Evolutionary conservation across 1,140 invertebrate species (phyloP), one percentile per base, ranked within the genome.

Genomic region (Drosophila oshimai): DNA sequence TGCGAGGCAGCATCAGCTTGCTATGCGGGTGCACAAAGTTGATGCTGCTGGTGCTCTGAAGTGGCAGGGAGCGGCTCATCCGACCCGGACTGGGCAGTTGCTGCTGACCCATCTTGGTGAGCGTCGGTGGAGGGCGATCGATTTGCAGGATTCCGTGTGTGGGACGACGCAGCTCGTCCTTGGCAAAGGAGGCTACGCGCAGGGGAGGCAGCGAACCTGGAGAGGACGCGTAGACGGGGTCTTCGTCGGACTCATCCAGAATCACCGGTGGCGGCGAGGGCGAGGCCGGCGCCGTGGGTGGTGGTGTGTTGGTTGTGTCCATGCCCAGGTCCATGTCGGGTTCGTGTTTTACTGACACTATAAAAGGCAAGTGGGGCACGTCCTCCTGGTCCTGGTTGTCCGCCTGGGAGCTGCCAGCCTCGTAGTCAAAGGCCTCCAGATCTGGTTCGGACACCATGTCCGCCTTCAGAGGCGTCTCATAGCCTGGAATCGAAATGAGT

Each of bases 291-390:
- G 81, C 81, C 0, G 81, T 87, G 0, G 81, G 81, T 10, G 81
- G 81, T 13, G 74, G 86, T 2, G 70, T 89, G 24, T 80, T 73
- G 3, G 65, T 86, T 9, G 53, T 37, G 36, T 72, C 84, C 78
- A 87, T 80, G 12, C 71, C 80, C 28, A 84, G 28, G 39, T 84
- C 80, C 67, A 84, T 55, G 17, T 86, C 84, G 0, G 77, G 76
- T 12, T 89, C 86, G 9, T 89, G 49, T 17, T 89, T 89, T 0
- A 89, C 78, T 10, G 74, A 70, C 0, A 80, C 60, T 28, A 77
- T 61, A 0, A 89, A 81, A 0, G 80, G 86, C 33, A 50, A 44
- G 17, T 86, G 87, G 0, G 69, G 80, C 3, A 24, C 47, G 6
- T 77, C 60, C 0, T 69, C 79, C 20, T 78, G 22, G 1, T 55